phyloP scores from a whole-genome alignment of 2,113 vertebrate genomes.

The Cheilinus undulatus region DNA sequence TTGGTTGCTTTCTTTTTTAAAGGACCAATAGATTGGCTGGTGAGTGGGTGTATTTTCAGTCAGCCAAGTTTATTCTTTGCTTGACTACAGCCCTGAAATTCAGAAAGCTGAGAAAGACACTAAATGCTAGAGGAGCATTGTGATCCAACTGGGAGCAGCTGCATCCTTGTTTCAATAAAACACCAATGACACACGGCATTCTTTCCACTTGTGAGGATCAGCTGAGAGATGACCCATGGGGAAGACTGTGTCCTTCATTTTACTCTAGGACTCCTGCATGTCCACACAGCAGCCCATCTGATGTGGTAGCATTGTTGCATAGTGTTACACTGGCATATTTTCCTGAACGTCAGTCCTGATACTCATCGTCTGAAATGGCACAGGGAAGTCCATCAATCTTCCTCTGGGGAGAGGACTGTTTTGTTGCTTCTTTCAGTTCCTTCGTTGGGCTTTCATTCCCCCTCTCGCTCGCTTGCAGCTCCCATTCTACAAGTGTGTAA shows the following conservation, averaged over 20 bases:
- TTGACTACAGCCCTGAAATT: no score
- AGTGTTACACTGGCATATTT: background rate
- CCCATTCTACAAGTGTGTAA: slow-evolving; percentile 44
- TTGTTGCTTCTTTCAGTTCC: slow-evolving; percentile 51
- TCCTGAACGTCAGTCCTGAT: slow-evolving; percentile 18
- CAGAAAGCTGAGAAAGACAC: slow-evolving; percentile 45
- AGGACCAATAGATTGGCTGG: no score
- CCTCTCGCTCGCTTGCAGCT: slow-evolving; percentile 43
- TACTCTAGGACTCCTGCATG: background rate
- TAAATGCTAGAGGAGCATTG: slow-evolving; percentile 58
- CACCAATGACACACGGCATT: slow-evolving; percentile 18
- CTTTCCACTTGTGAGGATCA: slow-evolving; percentile 29
- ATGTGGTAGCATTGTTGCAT: background rate
- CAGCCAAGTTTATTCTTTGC: no score
- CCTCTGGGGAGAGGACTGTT: slow-evolving; percentile 12
- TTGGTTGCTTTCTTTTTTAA: no score
- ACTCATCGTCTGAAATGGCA: background rate
- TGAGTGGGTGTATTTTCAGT: no score
- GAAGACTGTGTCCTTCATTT: slow-evolving; percentile 4
- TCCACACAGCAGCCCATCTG: slow-evolving; percentile 12
- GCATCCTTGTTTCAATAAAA: slow-evolving; percentile 55
- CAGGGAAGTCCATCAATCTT: slow-evolving; percentile 55
- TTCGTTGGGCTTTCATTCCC: slow-evolving; percentile 28
- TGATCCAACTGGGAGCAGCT: slow-evolving; percentile 68
- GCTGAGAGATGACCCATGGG: slow-evolving; percentile 15